These are phyloP conservation scores for Pipra filicauda DNA, from an alignment of 2,113 vertebrate genomes.

Conservation along the genomic window DNA sequence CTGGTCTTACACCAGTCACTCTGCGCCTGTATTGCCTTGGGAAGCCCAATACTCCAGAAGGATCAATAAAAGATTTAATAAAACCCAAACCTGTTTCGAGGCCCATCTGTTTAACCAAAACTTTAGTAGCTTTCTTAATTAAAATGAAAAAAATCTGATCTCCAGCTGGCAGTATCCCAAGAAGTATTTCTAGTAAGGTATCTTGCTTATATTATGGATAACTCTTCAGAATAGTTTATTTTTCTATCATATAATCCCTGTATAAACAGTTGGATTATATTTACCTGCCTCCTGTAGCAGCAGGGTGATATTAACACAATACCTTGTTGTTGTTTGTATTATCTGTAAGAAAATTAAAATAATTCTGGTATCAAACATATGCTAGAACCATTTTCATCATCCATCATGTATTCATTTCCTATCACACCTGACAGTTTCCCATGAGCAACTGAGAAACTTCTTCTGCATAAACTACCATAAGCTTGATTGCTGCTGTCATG, in stretches of 20 bases:
- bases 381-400: background rate
- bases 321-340: background rate
- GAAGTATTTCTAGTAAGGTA: background rate
- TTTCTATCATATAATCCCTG: background rate
- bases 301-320: background rate
- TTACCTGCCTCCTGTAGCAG: background rate
- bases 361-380: background rate
- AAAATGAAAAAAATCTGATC: background rate
- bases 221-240: background rate
- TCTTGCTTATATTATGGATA: background rate
- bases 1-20: background rate
- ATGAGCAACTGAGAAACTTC: constrained; percentile 5
- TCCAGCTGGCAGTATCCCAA: background rate
- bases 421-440: constrained; percentile 24
- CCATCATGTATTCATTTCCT: background rate
- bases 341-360: background rate
- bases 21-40: background rate
- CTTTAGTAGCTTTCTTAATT: background rate
- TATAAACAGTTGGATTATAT: background rate
- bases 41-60: background rate
- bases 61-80: background rate
- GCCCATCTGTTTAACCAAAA: background rate
- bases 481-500: background rate
- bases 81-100: background rate
- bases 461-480: background rate